A percentile compares a stretch with the other conserved stretches of the same genome.
These are phyloP conservation scores for Brachynemurus nebulosus DNA, from an alignment of 2,888 invertebrate species.

Conservation along the genomic window DNA sequence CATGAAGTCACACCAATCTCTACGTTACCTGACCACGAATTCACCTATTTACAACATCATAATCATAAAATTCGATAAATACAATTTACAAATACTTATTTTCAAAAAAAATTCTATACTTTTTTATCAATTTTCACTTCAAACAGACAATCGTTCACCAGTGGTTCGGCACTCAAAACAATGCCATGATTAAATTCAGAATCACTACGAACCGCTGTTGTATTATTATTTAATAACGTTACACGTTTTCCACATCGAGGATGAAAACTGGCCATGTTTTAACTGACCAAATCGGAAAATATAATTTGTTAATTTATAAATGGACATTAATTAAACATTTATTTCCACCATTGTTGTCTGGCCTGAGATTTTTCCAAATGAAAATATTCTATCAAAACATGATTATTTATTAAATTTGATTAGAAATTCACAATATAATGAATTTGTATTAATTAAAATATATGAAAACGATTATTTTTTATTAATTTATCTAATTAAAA, in stretches of 20 bases:
- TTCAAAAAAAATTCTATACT: constrained; percentile 39
- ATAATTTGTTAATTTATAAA: background rate
- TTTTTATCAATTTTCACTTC: constrained; percentile 81
- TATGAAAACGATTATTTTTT: too few species aligned
- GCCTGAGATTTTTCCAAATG: too few species aligned
- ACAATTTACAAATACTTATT: too few species aligned
- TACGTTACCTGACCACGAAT: constrained; percentile 64
- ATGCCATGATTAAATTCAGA: constrained; percentile 82
- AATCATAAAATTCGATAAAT: too few species aligned
- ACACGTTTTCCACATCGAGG: constrained; percentile 74
- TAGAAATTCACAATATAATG: too few species aligned
- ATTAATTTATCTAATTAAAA: too few species aligned
- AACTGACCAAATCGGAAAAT: background rate
- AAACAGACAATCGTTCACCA: constrained; percentile 68
- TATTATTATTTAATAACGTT: constrained; percentile 67
- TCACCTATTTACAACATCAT: constrained; percentile 36
- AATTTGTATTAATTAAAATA: too few species aligned
- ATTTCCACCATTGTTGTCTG: constrained; percentile 2
- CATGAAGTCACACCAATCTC: constrained; percentile 61
- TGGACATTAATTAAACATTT: too few species aligned
- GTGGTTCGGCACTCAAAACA: constrained; percentile 66
- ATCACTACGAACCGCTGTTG: constrained; percentile 65
- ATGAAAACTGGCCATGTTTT: constrained; percentile 50
- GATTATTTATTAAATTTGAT: too few species aligned
- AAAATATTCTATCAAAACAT: too few species aligned